These are phyloP conservation scores for Caranx melampygus DNA, from an alignment of 2,113 vertebrate genomes.

Conservation along the genomic window DNA sequence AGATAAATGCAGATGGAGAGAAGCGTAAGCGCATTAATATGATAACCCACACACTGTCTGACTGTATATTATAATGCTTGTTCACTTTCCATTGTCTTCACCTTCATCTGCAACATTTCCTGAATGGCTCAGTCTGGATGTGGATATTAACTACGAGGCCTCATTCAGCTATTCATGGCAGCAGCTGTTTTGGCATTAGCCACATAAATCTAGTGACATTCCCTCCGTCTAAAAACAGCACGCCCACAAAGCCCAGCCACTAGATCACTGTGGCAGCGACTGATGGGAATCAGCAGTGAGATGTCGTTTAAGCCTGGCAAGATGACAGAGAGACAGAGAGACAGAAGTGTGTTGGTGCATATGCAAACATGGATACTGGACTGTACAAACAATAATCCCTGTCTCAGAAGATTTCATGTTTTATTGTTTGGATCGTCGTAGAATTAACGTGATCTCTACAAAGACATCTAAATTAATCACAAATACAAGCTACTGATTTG, in stretches of 20 bases:
- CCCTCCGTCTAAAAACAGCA: slow-evolving; percentile 73
- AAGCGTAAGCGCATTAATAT: slow-evolving; percentile 2
- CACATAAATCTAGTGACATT: slow-evolving; percentile 70
- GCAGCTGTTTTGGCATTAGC: slow-evolving; percentile 75
- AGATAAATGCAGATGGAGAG: slow-evolving; percentile 22
- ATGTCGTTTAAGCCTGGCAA: not conserved
- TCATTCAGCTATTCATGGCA: slow-evolving; percentile 68
- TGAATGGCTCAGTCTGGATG: slow-evolving; percentile 46
- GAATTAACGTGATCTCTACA: not conserved
- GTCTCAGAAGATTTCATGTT: not conserved
- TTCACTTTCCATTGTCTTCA: slow-evolving; percentile 49
- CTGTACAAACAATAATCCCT: too few species aligned
- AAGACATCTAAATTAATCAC: not conserved
- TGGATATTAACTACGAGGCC: slow-evolving; percentile 44
- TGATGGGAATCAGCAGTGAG: slow-evolving; percentile 49
- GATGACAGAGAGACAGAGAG: not conserved
- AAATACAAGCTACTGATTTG: not conserved
- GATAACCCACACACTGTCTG: not conserved
- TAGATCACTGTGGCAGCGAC: slow-evolving; percentile 62
- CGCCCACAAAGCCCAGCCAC: slow-evolving; percentile 53
- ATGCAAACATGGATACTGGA: not conserved
- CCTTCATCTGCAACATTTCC: slow-evolving; percentile 57
- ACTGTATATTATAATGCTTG: slow-evolving; percentile 4
- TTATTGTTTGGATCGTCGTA: not conserved
- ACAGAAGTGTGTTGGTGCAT: slow-evolving; percentile 8